Evolutionary conservation across 2,888 invertebrate genomes (phyloP).

Genomic region (Hyalella azteca): DNA sequence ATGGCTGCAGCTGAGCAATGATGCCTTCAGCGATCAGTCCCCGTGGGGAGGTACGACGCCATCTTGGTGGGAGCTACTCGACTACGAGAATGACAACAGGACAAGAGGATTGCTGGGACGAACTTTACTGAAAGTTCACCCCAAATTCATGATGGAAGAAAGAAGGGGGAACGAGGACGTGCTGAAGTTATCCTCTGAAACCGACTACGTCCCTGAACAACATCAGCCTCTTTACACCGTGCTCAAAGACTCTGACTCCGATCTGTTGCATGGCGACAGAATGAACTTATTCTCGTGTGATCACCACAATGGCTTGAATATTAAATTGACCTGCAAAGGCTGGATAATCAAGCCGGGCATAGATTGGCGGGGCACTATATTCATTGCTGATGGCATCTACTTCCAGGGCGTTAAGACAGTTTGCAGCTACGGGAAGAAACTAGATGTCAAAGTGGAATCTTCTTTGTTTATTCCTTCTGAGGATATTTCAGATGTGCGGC

Average conservation of each 20-base stretch:
- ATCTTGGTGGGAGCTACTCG: constrained; percentile 21
- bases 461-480: neutral
- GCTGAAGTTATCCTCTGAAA: neutral
- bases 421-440: constrained; percentile 23
- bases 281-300: neutral
- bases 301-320: neutral
- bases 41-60: neutral
- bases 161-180: neutral
- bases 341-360: constrained; percentile 12
- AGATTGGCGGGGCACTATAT: constrained; percentile 5
- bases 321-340: neutral
- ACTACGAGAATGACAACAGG: neutral
- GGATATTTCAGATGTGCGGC: neutral
- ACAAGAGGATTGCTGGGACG: neutral
- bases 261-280: neutral
- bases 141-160: constrained; percentile 2
- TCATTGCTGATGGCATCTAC: neutral
- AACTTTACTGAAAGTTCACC: constrained; percentile 12
- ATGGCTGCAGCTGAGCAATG: neutral
- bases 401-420: constrained; percentile 2
- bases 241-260: neutral
- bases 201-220: neutral
- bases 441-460: neutral
- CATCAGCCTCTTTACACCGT: constrained; percentile 7
- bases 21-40: neutral